A percentile compares a stretch with the other conserved stretches of the same genome.
phyloP scores from a whole-genome alignment of 1,140 invertebrate species.

The Nasonia longicornis region DNA sequence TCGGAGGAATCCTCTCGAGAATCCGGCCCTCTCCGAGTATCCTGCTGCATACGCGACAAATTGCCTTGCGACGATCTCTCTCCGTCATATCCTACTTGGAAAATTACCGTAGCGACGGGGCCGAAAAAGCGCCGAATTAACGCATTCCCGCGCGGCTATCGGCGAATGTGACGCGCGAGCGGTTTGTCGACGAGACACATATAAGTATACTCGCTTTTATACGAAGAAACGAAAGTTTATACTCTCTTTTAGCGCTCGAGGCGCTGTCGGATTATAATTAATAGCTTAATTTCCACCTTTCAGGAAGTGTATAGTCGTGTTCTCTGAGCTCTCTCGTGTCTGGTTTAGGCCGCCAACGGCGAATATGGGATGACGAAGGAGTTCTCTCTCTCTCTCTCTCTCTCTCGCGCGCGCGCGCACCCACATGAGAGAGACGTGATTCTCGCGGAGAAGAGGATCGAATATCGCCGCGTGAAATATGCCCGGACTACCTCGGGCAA shows the following conservation, averaged over 20 bases:
- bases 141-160: conserved; percentile 1
- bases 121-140: not conserved
- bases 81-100: not conserved
- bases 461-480: conserved; percentile 29
- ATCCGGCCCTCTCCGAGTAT: conserved; percentile 6
- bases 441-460: not conserved
- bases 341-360: conserved; percentile 49
- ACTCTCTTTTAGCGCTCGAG: conserved; percentile 29
- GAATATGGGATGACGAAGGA: conserved; percentile 49
- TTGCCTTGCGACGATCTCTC: not conserved
- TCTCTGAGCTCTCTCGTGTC: too few species aligned
- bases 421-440: conserved; percentile 43
- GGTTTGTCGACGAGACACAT: not conserved
- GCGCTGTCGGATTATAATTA: conserved; percentile 57
- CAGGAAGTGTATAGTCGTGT: conserved; percentile 53
- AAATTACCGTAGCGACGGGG: not conserved
- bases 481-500: not conserved
- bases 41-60: conserved; percentile 5
- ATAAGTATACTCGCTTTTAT: not conserved
- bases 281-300: conserved; percentile 66
- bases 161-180: not conserved
- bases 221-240: not conserved
- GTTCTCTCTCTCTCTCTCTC: conserved; percentile 42
- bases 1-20: conserved; percentile 9
- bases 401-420: not conserved